Base-by-base conservation (phyloP, 2,113 vertebrate species). In the Oreochromis aureus region DNA sequence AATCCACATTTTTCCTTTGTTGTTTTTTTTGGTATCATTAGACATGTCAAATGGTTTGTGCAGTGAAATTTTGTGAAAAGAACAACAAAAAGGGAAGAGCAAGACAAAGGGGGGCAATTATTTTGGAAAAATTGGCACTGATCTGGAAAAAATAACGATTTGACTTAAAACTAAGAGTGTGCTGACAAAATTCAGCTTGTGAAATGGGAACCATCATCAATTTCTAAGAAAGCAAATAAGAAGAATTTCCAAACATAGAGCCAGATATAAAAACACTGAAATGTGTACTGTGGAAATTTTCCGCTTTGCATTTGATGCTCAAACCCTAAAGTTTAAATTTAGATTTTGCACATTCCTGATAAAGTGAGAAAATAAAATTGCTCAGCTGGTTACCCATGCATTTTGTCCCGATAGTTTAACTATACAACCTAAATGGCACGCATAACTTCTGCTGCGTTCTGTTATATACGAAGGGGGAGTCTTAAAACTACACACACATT, bases 11-110 rank as follows among this genome's bases (percentile, higher is more conserved):
- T 85, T 89, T 83, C 27, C 89, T 92, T 91, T 91, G 80, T 91
- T 92, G 84, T 88, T 80, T 66, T 90, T 86, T 86, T 90, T 90
- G 81, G 87, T 89, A 86, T 90, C 86, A 92, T 90, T 91, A 92
- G 86, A 88, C 53, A 84, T 88, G 84, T 91, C 82, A 93, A 88
- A 91, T 59, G 71, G 69, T 89, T 91, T 81, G 83, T 30, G 54
- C 59, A n/a, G 66, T 71, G 48, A 89, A 87, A 88, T 88, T 87
- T 92, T 27, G 69, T 55, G 80, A 85, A 69, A 36, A 58, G 80
- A 89, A 86, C 84, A 89, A 93, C 54, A 88, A 92, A 92, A 88
- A 76, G 19, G 13, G 54, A 88, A 89, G 63, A 69, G 10, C 22
- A 82, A 87, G 87, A 87, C 9, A 48, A 85, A 89, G 83, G 54